These are phyloP conservation scores for Lonchura striata DNA, from an alignment of 2,113 vertebrate genomes.

Conservation along the genomic window DNA sequence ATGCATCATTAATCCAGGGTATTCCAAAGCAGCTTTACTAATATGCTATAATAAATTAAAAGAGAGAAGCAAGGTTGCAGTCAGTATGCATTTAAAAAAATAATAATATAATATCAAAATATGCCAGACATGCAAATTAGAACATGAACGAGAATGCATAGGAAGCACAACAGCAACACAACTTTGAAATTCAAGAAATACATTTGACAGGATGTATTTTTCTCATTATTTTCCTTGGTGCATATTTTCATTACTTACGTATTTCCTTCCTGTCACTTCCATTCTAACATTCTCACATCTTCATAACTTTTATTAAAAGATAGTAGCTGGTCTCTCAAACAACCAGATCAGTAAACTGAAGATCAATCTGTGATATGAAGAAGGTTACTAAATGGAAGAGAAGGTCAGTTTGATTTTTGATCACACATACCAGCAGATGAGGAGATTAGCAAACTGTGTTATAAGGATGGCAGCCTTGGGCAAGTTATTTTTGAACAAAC, in stretches of 20 bases:
- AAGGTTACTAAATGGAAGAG: not conserved
- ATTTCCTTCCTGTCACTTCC: not conserved
- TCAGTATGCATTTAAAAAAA: not conserved
- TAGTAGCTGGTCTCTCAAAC: not conserved
- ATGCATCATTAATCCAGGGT: conserved; percentile 71
- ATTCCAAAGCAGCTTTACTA: conserved; percentile 67
- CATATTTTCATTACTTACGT: not conserved
- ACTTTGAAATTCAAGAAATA: not conserved
- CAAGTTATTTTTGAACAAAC: not conserved
- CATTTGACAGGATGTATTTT: not conserved
- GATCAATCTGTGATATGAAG: not conserved
- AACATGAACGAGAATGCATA: not conserved
- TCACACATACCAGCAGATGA: not conserved
- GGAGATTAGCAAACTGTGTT: not conserved
- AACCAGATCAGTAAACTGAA: not conserved
- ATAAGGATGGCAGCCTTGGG: fast-evolving
- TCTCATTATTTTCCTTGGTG: not conserved
- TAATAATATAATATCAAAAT: not conserved
- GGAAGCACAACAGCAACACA: not conserved
- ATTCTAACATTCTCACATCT: not conserved
- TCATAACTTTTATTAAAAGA: not conserved
- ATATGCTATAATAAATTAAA: conserved; percentile 67
- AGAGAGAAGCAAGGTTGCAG: conserved; percentile 14
- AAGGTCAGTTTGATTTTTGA: not conserved
- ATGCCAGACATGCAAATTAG: not conserved